These are phyloP conservation scores for Aphaenogaster ashmeadi DNA, from an alignment of 1,140 invertebrate species.

Conservation along the genomic window DNA sequence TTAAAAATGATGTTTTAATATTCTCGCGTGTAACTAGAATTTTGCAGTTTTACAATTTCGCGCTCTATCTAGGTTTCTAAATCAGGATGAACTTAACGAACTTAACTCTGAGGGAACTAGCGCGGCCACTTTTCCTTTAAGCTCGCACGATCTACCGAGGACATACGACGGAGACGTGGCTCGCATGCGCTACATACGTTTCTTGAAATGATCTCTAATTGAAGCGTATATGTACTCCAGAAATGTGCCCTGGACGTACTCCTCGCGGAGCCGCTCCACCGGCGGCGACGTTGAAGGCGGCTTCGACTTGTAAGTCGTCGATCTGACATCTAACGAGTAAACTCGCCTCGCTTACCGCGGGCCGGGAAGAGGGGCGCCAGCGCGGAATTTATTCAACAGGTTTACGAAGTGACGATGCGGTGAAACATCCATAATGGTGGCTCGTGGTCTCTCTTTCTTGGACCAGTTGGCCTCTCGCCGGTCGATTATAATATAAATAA, in stretches of 20 bases:
- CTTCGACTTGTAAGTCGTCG: conserved; percentile 40
- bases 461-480: conserved; percentile 42
- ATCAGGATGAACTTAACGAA: not conserved
- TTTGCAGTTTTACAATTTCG: not conserved
- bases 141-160: not conserved
- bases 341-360: conserved; percentile 65
- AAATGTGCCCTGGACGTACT: conserved; percentile 2
- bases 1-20: not conserved
- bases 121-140: not conserved
- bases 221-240: conserved; percentile 11
- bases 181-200: conserved; percentile 8
- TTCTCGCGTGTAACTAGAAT: not conserved
- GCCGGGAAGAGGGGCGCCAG: conserved; percentile 69
- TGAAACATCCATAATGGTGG: conserved; percentile 83
- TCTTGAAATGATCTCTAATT: conserved; percentile 21
- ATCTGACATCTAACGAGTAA: conserved; percentile 74
- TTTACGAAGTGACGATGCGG: conserved; percentile 86
- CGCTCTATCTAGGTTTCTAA: not conserved
- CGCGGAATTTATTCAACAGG: conserved; percentile 82
- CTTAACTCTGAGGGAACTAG: not conserved
- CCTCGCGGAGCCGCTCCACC: not conserved
- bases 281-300: conserved; percentile 5
- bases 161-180: not conserved
- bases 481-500: conserved; percentile 85
- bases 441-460: conserved; percentile 70